Conservation (phyloP, 2,113 vertebrate genomes). For the Tetraodon nigroviridis region DNA sequence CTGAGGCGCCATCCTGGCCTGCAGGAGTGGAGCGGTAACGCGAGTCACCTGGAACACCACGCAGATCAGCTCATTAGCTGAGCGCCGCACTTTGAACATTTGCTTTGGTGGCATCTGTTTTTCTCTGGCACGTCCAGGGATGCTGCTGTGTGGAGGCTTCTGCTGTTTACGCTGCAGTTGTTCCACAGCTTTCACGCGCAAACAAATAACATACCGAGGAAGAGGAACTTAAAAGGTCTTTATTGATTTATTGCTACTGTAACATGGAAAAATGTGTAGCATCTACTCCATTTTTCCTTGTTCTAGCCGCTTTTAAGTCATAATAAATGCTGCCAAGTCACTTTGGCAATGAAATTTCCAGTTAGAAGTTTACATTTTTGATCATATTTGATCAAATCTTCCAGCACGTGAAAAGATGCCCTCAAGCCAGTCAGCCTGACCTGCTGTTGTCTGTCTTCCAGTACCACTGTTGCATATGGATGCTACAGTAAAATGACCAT, state of each 20-base stretch:
- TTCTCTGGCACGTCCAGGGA: constrained; percentile 36
- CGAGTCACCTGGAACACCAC: constrained; percentile 61
- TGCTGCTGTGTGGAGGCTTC: constrained; percentile 43
- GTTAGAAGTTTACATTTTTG: too few species aligned
- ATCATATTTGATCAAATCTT: too few species aligned
- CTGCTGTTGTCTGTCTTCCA: too few species aligned
- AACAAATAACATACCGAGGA: neutral
- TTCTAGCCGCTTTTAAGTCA: too few species aligned
- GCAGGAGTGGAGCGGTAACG: constrained; percentile 38
- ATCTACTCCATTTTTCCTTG: too few species aligned
- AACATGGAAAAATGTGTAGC: neutral
- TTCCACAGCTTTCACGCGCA: constrained; percentile 3
- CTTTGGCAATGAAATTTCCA: too few species aligned
- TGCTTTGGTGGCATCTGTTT: constrained; percentile 66
- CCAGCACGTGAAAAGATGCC: neutral
- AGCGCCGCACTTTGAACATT: constrained; percentile 52
- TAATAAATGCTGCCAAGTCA: too few species aligned
- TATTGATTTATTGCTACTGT: neutral
- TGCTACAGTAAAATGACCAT: neutral
- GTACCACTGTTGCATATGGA: neutral
- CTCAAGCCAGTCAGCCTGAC: too few species aligned
- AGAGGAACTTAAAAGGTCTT: neutral
- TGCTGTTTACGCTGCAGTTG: constrained; percentile 35
- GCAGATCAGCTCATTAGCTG: constrained; percentile 49
- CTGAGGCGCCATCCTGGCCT: constrained; percentile 41